Evolutionary conservation across 2,797 vertebrate species (phyloP), one percentile per base, ranked within the genome.

Genomic region (Odontamblyopus lacepedii): DNA sequence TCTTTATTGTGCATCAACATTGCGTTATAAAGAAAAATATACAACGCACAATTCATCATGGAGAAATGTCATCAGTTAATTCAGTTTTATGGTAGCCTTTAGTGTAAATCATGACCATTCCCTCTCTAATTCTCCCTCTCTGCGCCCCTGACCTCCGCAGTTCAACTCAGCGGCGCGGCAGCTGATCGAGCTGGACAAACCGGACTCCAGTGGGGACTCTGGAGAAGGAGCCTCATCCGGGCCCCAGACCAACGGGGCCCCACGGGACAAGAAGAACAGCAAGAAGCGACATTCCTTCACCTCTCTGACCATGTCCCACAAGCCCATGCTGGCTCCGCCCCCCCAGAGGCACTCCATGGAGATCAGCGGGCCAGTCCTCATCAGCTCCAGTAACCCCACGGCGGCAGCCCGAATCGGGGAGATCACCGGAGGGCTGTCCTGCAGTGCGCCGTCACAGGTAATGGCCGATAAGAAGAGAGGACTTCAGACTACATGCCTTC

Each of bases 211-310:
- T 13, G 78, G 83, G 30, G 96, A 96, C 35, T 94, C 93, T 11
- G 95, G 94, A 65, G 97, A 98, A 92, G 96, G 97, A 73, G 88
- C 95, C 65, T 91, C 93, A 16, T 94, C 93, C 0, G 92, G 92
- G 77, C 89, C 92, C 80, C 96, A 95, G 82, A 94, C 90, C 92
- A 95, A 93, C 60, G 92, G 94, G 59, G 90, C 92, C 80, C 95
- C 96, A 83, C 97, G 94, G 60, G 94, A 96, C 72, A 99, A 99
- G 95, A 99, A 99, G 95, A 99, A 99, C 94, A 98, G 95, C 92
- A 98, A 97, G 94, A 99, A 99, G 88, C 94, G 98, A 2, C 98
- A 99, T 92, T 99, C 98, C 73, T 99, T 99, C 92, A 99, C 98
- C 70, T 99, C 98, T 48, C 96, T 99, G 80, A 98, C 96, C 72